Conservation (phyloP, 2,797 vertebrate species). For the Podargus strigoides region DNA sequence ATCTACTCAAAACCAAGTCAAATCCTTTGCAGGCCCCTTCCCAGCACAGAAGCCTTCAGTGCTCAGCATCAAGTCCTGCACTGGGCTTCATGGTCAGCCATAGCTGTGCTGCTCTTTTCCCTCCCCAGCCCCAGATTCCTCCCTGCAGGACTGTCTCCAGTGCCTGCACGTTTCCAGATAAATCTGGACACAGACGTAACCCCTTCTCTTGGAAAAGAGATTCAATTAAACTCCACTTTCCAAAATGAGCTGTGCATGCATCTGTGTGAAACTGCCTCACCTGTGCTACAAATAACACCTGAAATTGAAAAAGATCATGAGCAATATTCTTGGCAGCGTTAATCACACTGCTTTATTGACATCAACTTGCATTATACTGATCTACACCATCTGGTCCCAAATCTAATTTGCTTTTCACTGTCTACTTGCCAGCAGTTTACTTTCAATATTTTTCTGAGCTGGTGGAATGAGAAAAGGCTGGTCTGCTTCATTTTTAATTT, state of each 20-base stretch:
- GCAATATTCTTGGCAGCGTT: constrained; percentile 52
- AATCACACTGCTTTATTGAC: constrained; percentile 51
- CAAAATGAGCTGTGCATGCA: neutral
- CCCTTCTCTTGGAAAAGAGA: neutral
- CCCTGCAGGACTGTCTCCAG: neutral
- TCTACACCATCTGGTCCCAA: constrained; percentile 61
- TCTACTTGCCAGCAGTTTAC: constrained; percentile 48
- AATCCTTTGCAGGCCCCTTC: neutral
- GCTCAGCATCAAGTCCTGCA: neutral
- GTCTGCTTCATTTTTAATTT: constrained; percentile 58
- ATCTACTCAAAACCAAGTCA: neutral
- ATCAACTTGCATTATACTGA: constrained; percentile 63
- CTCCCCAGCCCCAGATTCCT: neutral
- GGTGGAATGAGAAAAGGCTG: constrained; percentile 53
- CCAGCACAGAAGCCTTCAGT: neutral
- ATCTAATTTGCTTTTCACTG: constrained; percentile 61
- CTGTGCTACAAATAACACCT: constrained; percentile 57
- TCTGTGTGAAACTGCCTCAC: constrained; percentile 28
- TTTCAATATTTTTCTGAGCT: constrained; percentile 49
- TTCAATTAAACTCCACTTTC: constrained; percentile 9
- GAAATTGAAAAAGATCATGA: constrained; percentile 29
- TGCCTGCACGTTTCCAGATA: neutral
- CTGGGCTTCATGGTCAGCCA: neutral
- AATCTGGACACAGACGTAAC: neutral
- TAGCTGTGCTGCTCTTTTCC: neutral